phyloP scores from a whole-genome alignment of 1,140 invertebrate species.

The Magallana angulata region DNA sequence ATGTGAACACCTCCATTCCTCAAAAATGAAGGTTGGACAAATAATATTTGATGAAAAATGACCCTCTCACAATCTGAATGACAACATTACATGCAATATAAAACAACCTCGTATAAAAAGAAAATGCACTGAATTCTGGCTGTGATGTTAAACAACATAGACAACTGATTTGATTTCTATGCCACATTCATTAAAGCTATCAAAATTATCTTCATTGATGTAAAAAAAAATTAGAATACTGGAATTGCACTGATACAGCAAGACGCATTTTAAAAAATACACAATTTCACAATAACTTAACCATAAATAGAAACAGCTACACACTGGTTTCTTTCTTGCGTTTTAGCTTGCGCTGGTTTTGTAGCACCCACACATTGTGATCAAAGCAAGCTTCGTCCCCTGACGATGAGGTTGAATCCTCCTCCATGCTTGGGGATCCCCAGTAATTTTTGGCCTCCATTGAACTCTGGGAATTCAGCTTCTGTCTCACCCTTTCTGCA shows the following conservation, averaged over 20 bases:
- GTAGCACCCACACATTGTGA: conserved; percentile 74
- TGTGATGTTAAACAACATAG: too few species aligned
- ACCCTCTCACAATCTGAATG: too few species aligned
- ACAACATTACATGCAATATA: too few species aligned
- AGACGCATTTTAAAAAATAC: neutral
- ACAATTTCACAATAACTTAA: conserved; percentile 1
- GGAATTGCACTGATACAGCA: conserved; percentile 31
- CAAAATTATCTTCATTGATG: neutral
- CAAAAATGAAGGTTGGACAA: too few species aligned
- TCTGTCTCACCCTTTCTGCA: conserved; percentile 71
- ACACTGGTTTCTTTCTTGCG: conserved; percentile 77
- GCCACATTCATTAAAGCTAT: too few species aligned
- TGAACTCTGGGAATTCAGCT: conserved; percentile 67
- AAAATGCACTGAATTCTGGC: too few species aligned
- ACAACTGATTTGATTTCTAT: too few species aligned
- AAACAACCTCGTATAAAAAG: too few species aligned
- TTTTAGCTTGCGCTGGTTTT: conserved; percentile 65
- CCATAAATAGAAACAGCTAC: neutral
- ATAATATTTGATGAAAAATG: too few species aligned
- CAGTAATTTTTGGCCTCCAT: conserved; percentile 69
- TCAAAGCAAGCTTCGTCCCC: conserved; percentile 65
- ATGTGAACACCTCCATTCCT: too few species aligned
- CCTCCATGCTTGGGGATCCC: conserved; percentile 69
- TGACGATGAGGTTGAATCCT: conserved; percentile 61
- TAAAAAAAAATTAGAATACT: neutral